A percentile compares a stretch with the other conserved stretches of the same genome.
These are phyloP conservation scores for Tangara arthus DNA, from an alignment of 2,797 vertebrate genomes.

Conservation along the genomic window DNA sequence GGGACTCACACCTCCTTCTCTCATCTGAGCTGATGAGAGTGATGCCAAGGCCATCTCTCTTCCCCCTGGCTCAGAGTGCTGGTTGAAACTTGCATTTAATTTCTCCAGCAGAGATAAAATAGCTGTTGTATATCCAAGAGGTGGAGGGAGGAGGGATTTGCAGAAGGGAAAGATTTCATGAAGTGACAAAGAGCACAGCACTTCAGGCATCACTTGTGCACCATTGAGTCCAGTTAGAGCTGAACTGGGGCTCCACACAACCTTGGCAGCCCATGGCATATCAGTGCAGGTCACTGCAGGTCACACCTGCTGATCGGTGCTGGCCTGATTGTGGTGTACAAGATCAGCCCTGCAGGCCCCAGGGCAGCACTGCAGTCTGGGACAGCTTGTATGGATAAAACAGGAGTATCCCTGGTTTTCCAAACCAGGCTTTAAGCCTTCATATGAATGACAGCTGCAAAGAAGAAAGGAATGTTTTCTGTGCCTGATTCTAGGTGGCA, in stretches of 20 bases:
- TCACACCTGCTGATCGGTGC: not conserved
- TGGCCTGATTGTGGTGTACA: fast-evolving
- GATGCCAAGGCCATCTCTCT: not conserved
- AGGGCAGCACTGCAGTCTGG: not conserved
- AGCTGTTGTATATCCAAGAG: not conserved
- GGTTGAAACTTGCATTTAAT: not conserved
- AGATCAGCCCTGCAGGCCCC: not conserved
- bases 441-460: not conserved
- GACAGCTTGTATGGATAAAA: not conserved
- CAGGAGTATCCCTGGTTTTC: not conserved
- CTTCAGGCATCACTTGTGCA: not conserved
- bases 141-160: not conserved
- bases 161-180: not conserved
- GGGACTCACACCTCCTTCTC: not conserved
- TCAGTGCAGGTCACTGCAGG: not conserved
- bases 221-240: not conserved
- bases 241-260: not conserved
- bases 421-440: not conserved
- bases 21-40: not conserved
- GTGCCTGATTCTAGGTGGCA: not conserved
- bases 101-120: not conserved
- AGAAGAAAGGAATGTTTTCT: not conserved
- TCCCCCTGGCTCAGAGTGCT: not conserved
- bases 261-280: not conserved
- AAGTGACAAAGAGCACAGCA: not conserved